Percentiles rank a stretch among this genome's conserved stretches.
Conservation (phyloP, 37 sponge, comb jelly and placozoan species). For the Aphrocallistes beatrix region DNA sequence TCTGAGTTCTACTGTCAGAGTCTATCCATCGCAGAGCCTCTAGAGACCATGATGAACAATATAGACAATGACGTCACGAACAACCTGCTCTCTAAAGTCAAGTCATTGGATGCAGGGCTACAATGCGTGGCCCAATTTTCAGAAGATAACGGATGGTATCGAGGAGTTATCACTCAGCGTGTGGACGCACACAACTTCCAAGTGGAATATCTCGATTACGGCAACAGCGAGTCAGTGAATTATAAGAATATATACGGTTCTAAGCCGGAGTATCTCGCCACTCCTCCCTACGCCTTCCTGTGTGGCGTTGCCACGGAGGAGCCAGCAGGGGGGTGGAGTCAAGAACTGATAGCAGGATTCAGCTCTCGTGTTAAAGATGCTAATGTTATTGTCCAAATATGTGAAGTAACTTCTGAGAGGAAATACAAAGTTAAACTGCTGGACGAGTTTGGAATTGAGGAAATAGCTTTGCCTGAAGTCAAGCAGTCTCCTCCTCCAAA, state of each 20-base stretch:
- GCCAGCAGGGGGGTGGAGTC: background rate
- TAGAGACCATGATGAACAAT: background rate
- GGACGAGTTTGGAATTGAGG: background rate
- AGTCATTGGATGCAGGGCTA: background rate
- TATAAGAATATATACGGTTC: background rate
- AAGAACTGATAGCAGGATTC: background rate
- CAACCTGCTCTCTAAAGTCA: background rate
- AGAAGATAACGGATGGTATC: background rate
- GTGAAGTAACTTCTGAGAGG: background rate
- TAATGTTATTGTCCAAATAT: background rate
- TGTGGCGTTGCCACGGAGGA: background rate
- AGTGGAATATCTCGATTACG: background rate
- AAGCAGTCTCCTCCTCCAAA: background rate
- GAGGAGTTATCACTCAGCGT: background rate
- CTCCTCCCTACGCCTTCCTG: background rate
- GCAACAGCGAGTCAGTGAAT: background rate
- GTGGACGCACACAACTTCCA: background rate
- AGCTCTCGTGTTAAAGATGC: background rate
- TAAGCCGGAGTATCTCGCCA: slow-evolving; percentile 2
- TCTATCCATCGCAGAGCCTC: background rate
- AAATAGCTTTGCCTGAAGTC: background rate
- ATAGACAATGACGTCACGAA: background rate
- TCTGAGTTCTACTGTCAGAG: slow-evolving; percentile 1
- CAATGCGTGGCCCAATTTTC: background rate
- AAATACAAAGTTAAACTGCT: background rate